Evolutionary conservation across 2,797 vertebrate genomes (phyloP).

Genomic region (Phataginus tetradactyla): DNA sequence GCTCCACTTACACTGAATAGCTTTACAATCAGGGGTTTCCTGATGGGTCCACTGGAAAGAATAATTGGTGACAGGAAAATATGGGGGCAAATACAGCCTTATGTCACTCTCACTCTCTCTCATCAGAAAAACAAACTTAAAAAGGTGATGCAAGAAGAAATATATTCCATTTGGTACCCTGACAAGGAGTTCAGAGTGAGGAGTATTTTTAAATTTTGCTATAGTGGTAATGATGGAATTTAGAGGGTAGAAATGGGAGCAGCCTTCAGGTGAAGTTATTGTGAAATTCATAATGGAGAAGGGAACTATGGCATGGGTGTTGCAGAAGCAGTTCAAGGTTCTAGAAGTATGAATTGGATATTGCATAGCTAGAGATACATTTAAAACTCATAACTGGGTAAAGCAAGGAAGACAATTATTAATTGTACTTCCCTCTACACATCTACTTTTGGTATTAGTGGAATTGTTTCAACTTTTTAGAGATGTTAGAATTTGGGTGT

Average conservation of each 20-base stretch:
- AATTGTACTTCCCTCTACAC: neutral
- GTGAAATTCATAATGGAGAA: constrained; percentile 23
- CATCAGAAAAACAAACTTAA: constrained; percentile 42
- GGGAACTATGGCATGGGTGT: neutral
- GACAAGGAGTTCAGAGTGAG: neutral
- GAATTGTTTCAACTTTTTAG: constrained; percentile 52
- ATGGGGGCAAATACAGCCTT: constrained; percentile 50
- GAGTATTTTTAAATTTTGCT: neutral
- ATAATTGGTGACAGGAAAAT: constrained; percentile 40
- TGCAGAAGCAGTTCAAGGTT: constrained; percentile 33
- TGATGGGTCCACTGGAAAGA: constrained; percentile 11
- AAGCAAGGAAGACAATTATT: constrained; percentile 12
- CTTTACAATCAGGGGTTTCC: constrained; percentile 37
- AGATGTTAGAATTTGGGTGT: constrained; percentile 53
- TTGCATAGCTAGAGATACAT: constrained; percentile 11
- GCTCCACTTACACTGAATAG: neutral
- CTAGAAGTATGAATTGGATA: neutral
- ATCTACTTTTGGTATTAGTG: constrained; percentile 35
- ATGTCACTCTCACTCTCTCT: constrained; percentile 44
- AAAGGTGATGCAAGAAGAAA: constrained; percentile 38
- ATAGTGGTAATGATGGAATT: neutral
- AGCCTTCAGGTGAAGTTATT: constrained; percentile 1
- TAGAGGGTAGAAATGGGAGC: constrained; percentile 1
- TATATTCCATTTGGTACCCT: constrained; percentile 1
- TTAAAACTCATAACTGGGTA: constrained; percentile 41